These are phyloP conservation scores for Lumbricus terrestris DNA, from an alignment of 2,888 invertebrate genomes.

Conservation along the genomic window DNA sequence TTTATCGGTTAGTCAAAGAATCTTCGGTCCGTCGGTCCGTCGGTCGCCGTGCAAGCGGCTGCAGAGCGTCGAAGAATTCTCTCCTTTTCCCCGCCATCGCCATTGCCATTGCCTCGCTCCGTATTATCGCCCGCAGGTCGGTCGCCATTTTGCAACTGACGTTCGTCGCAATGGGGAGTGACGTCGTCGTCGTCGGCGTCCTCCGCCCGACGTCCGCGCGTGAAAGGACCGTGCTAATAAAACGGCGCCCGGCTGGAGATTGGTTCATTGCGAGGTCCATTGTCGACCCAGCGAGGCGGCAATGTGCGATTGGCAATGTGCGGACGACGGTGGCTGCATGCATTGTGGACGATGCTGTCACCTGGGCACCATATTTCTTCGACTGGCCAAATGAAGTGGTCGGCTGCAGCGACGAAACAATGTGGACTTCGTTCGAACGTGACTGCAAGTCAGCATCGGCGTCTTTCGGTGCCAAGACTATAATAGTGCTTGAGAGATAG, in stretches of 20 bases:
- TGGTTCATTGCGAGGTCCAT: not conserved
- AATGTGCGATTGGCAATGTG: not conserved
- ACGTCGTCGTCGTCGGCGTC: no score
- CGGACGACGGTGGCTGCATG: not conserved
- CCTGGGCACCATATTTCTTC: conserved; percentile 3
- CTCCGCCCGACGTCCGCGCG: no score
- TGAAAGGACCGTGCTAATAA: not conserved
- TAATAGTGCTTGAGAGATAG: not conserved
- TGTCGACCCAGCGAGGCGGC: not conserved
- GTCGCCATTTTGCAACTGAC: not conserved
- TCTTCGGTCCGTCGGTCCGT: no score
- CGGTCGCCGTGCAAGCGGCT: not conserved
- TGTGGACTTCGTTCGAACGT: not conserved
- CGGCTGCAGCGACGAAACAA: not conserved
- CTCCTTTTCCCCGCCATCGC: not conserved
- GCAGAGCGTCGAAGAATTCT: not conserved
- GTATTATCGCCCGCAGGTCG: not conserved
- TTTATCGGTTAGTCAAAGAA: conserved; percentile 4
- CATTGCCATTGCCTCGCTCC: not conserved
- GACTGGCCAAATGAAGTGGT: not conserved
- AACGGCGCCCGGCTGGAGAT: not conserved
- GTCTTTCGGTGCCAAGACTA: not conserved
- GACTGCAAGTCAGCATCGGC: not conserved
- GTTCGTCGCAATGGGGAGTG: not conserved
- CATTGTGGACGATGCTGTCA: not conserved